phyloP scores from a whole-genome alignment of 2,888 invertebrate species.

The Hemaris fuciformis region DNA sequence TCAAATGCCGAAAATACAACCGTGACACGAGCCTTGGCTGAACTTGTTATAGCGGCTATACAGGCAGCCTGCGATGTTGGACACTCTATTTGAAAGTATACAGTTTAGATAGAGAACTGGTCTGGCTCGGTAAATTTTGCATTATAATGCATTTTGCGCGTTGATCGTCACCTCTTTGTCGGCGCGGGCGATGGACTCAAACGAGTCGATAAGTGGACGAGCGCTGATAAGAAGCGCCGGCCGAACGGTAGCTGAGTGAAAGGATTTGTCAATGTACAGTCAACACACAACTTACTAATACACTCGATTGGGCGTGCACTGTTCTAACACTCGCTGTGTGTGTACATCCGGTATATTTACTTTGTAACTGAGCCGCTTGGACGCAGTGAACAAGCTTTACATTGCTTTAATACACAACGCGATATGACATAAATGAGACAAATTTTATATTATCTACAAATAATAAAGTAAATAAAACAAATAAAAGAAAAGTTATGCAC shows the following conservation, averaged over 20 bases:
- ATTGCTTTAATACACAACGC: neutral
- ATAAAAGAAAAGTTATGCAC: too few species aligned
- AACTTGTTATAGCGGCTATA: constrained; percentile 26
- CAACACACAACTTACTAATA: constrained; percentile 47
- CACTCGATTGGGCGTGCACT: neutral
- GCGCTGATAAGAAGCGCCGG: constrained; percentile 55
- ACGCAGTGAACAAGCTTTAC: neutral
- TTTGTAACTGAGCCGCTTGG: neutral
- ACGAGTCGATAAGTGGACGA: constrained; percentile 64
- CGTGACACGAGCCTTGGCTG: constrained; percentile 35
- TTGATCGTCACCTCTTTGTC: constrained; percentile 74
- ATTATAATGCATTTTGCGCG: constrained; percentile 53
- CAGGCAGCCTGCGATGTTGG: constrained; percentile 1
- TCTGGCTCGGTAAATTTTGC: constrained; percentile 38
- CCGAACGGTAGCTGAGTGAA: constrained; percentile 70
- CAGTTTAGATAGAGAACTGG: constrained; percentile 29
- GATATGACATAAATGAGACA: neutral
- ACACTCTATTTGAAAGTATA: constrained; percentile 15
- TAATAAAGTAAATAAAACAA: too few species aligned
- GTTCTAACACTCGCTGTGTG: neutral
- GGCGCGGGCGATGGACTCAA: constrained; percentile 62
- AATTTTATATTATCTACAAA: neutral
- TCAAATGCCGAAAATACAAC: constrained; percentile 28
- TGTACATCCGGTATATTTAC: neutral
- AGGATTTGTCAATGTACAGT: constrained; percentile 75